A percentile compares a stretch with the other conserved stretches of the same genome.
phyloP scores from a whole-genome alignment of 2,797 vertebrate species.

The Myotis daubentonii region DNA sequence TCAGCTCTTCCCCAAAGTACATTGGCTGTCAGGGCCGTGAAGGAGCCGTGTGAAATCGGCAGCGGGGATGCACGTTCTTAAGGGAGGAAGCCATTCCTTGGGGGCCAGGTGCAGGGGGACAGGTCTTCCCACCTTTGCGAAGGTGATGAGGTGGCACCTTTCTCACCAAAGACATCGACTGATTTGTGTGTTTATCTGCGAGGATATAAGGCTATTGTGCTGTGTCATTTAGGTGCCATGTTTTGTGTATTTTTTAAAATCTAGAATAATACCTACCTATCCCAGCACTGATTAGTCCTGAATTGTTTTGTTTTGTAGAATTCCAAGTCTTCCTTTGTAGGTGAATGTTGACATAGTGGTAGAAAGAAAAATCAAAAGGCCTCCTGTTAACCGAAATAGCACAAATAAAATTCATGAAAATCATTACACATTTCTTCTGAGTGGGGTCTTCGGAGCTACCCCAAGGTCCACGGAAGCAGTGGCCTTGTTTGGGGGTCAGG shows the following conservation, averaged over 20 bases:
- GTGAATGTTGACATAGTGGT: not conserved
- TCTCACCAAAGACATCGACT: not conserved
- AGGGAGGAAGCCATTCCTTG: not conserved
- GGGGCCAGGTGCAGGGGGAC: not conserved
- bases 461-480: not conserved
- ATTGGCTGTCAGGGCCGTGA: not conserved
- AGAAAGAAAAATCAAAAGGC: not conserved
- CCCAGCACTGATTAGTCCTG: not conserved
- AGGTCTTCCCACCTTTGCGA: not conserved
- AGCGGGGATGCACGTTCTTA: no score
- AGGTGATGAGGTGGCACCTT: not conserved
- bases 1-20: not conserved
- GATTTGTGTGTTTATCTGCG: not conserved
- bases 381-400: not conserved
- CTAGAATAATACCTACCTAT: not conserved
- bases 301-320: not conserved
- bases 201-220: not conserved
- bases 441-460: not conserved
- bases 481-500: not conserved
- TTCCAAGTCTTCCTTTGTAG: not conserved
- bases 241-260: not conserved
- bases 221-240: not conserved
- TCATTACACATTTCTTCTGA: not conserved
- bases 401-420: not conserved
- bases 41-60: not conserved